Evolutionary conservation across 1,140 invertebrate species (phyloP).

Genomic region (Nymphalis io): DNA sequence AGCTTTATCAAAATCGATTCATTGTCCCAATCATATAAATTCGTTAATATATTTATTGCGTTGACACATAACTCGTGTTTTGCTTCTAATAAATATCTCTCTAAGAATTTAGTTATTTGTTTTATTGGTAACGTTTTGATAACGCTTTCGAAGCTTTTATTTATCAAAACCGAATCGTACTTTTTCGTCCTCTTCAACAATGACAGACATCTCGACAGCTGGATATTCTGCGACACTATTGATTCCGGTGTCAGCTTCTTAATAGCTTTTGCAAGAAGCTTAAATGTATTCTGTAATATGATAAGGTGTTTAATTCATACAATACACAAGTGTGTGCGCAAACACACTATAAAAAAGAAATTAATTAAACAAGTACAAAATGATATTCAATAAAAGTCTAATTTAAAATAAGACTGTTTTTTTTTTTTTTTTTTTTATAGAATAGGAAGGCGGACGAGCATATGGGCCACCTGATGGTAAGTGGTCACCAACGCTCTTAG

Average conservation of each 20-base stretch:
- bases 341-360: no score
- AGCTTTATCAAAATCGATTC: constrained; percentile 15
- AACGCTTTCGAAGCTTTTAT: background rate
- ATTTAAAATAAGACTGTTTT: no score
- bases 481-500: no score
- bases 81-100: constrained; percentile 10
- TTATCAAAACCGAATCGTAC: background rate
- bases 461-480: no score
- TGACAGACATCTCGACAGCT: background rate
- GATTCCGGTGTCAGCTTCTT: constrained; percentile 2
- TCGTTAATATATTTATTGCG: background rate
- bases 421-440: no score
- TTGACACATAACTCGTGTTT: constrained; percentile 3
- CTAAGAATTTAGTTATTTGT: constrained; percentile 12
- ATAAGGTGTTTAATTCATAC: no score
- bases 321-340: no score
- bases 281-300: constrained; percentile 3
- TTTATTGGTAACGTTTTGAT: background rate
- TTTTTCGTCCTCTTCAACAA: constrained; percentile 3
- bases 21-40: background rate
- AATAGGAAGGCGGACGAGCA: no score
- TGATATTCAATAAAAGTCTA: no score
- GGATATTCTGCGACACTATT: background rate
- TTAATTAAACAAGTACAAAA: no score
- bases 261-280: background rate